Percentiles rank a stretch among this genome's conserved stretches.
Evolutionary conservation across 2,113 vertebrate genomes (phyloP).

Genomic region (Poeciliopsis retropinna): DNA sequence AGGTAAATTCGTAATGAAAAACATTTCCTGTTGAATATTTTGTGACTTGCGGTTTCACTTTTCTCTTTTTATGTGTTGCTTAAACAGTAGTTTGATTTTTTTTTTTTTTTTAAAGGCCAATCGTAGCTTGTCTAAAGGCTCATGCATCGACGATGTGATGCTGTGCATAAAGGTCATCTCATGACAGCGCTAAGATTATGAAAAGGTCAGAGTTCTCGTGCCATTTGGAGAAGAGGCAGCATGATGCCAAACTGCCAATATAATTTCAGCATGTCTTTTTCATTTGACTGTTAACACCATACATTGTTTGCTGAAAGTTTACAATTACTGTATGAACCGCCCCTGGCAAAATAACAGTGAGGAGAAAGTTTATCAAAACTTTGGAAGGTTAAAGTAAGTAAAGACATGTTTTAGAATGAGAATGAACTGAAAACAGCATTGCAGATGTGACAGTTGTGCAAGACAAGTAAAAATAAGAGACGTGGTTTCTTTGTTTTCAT

Average conservation of each 20-base stretch:
- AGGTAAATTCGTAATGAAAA: neutral
- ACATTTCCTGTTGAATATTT: neutral
- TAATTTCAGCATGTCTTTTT: conserved; percentile 64
- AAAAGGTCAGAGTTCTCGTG: conserved; percentile 72
- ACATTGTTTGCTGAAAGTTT: conserved; percentile 52
- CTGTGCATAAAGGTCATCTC: conserved; percentile 72
- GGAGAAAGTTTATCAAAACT: conserved; percentile 31
- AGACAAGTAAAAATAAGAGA: conserved; percentile 2
- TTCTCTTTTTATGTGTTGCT: conserved; percentile 9
- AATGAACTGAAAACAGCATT: conserved; percentile 16
- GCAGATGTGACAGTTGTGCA: conserved; percentile 13
- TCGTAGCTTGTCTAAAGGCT: conserved; percentile 48
- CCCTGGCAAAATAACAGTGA: conserved; percentile 9
- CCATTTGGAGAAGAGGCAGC: conserved; percentile 76
- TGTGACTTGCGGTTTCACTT: neutral
- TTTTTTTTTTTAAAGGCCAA: conserved; percentile 26
- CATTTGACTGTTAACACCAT: conserved; percentile 47
- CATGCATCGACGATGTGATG: conserved; percentile 45
- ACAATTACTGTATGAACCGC: conserved; percentile 12
- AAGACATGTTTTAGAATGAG: conserved; percentile 7
- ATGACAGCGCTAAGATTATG: conserved; percentile 68
- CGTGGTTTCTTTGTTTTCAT: neutral
- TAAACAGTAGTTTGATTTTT: conserved; percentile 33
- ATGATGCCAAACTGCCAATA: conserved; percentile 72
- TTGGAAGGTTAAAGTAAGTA: conserved; percentile 10